phyloP scores from a whole-genome alignment of 1,140 invertebrate genomes.

The Dinothrombium tinctorium region DNA sequence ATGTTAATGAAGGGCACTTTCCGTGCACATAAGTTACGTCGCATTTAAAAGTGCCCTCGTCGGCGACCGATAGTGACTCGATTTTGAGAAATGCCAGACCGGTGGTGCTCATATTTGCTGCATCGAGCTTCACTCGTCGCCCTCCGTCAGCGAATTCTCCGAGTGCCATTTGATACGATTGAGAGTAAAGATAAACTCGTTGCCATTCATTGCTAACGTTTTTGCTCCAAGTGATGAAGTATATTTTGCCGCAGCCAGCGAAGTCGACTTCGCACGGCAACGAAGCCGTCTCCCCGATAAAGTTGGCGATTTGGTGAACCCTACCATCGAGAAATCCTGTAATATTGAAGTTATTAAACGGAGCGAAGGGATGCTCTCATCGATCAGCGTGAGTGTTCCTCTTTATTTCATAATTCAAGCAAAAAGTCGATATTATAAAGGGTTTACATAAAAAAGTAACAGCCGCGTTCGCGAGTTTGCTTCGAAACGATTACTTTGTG shows the following conservation, averaged over 20 bases:
- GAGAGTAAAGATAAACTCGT: constrained; percentile 16
- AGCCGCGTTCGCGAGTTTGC: too few species aligned
- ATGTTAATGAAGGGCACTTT: constrained; percentile 15
- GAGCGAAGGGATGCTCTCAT: too few species aligned
- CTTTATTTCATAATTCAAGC: too few species aligned
- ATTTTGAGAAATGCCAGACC: constrained; percentile 14
- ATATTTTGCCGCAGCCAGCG: constrained; percentile 15
- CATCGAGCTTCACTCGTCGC: constrained; percentile 5
- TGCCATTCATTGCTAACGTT: constrained; percentile 15
- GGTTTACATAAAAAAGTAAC: too few species aligned
- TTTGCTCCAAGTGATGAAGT: constrained; percentile 18
- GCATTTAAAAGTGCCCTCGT: constrained; percentile 59
- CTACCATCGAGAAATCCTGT: too few species aligned
- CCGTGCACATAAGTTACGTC: constrained; percentile 56
- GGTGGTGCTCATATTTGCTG: constrained; percentile 5
- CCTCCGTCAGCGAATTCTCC: constrained; percentile 8
- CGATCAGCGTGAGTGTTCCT: too few species aligned
- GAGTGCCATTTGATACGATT: constrained; percentile 13
- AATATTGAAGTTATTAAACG: too few species aligned
- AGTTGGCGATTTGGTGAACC: constrained; percentile 14
- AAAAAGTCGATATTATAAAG: too few species aligned
- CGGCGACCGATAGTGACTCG: constrained; percentile 33
- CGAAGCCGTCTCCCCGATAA: constrained; percentile 13
- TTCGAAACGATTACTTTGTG: too few species aligned
- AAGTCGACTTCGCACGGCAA: constrained; percentile 16